A percentile compares a stretch with the other conserved stretches of the same genome.
Evolutionary conservation across 2,888 invertebrate species (phyloP).

Genomic region (Eilema griseolum): DNA sequence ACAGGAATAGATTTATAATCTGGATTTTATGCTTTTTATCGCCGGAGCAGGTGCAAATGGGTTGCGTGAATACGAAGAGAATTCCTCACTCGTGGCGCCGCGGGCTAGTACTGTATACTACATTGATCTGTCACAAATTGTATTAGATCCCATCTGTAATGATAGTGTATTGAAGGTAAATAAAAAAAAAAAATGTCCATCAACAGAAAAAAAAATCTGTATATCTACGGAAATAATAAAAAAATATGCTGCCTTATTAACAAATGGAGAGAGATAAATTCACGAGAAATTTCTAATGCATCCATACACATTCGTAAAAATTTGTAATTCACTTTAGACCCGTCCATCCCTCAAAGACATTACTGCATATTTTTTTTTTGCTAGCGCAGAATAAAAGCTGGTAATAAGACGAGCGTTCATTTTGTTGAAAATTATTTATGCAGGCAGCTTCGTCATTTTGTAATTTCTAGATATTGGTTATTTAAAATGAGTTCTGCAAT

Average conservation of each 20-base stretch:
- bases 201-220: not conserved
- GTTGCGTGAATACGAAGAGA: too few species aligned
- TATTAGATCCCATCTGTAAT: too few species aligned
- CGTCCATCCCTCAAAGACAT: not conserved
- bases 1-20: too few species aligned
- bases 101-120: not conserved
- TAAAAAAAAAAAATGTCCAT: too few species aligned
- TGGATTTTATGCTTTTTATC: too few species aligned
- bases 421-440: not conserved
- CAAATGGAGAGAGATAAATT: not conserved
- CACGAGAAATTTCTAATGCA: not conserved
- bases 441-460: not conserved
- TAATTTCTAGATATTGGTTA: not conserved
- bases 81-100: too few species aligned
- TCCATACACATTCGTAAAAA: slow-evolving; percentile 1
- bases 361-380: not conserved
- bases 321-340: not conserved
- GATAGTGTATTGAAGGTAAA: too few species aligned
- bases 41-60: too few species aligned
- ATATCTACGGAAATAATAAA: not conserved
- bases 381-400: not conserved
- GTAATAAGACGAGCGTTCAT: not conserved
- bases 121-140: too few species aligned
- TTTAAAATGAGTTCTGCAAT: not conserved
- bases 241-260: not conserved